These are phyloP conservation scores for Acinonyx jubatus DNA, from an alignment of 2,113 vertebrate species.

Conservation along the genomic window DNA sequence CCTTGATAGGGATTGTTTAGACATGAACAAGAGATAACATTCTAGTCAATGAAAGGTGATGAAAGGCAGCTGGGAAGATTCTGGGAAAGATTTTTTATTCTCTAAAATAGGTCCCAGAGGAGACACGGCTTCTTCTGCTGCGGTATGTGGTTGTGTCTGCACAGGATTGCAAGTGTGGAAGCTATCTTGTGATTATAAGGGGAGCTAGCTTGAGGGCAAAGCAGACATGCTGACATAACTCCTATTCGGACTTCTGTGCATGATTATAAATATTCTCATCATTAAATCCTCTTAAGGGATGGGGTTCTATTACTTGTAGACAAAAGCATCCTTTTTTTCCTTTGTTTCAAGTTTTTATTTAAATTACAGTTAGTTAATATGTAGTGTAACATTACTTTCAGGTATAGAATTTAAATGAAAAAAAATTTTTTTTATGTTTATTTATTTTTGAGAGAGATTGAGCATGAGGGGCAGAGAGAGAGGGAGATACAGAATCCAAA, in stretches of 20 bases:
- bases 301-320: not conserved
- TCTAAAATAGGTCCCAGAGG: not conserved
- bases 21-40: not conserved
- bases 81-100: not conserved
- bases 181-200: not conserved
- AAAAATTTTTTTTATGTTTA: too few species aligned
- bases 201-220: not conserved
- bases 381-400: not conserved
- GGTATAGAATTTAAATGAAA: not conserved
- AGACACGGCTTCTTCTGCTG: not conserved
- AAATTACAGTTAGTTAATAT: not conserved
- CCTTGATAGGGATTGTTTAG: not conserved
- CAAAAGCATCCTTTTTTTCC: not conserved
- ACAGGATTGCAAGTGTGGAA: not conserved
- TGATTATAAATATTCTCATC: not conserved
- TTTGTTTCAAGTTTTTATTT: not conserved
- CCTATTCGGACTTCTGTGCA: not conserved
- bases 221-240: not conserved
- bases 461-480: too few species aligned
- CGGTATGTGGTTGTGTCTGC: not conserved
- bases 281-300: not conserved
- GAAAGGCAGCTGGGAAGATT: not conserved
- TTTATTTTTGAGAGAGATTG: too few species aligned
- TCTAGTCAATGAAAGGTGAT: not conserved
- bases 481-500: too few species aligned